A percentile compares a stretch with the other conserved stretches of the same genome.
These are phyloP conservation scores for Camponotus pennsylvanicus DNA, from an alignment of 1,140 invertebrate species.

Conservation along the genomic window DNA sequence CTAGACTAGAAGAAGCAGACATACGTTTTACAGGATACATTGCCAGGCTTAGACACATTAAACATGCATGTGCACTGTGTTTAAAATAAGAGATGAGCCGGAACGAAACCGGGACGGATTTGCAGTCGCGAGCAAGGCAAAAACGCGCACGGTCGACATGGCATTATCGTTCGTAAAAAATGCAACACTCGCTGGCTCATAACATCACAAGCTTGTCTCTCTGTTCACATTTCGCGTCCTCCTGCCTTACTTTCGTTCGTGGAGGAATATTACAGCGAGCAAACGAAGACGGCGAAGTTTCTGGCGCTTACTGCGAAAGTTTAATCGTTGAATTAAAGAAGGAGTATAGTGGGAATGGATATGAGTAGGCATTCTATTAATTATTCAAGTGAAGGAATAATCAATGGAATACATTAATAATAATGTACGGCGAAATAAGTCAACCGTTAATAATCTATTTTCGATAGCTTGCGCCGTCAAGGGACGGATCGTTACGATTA, in stretches of 20 bases:
- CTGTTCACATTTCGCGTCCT: background rate
- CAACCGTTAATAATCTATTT: conserved; percentile 16
- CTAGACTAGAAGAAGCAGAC: background rate
- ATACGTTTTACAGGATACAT: background rate
- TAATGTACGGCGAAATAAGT: background rate
- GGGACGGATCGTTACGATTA: conserved; percentile 32
- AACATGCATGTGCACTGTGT: conserved; percentile 7
- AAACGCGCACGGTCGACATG: conserved; percentile 52
- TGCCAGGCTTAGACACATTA: background rate
- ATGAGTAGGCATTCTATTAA: too few relatives aligned
- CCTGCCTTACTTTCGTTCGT: conserved; percentile 6
- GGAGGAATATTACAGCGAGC: background rate
- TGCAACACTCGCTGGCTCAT: conserved; percentile 45
- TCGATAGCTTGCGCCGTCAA: background rate
- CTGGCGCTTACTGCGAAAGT: conserved; percentile 16
- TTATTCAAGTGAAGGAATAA: background rate
- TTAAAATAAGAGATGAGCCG: conserved; percentile 40
- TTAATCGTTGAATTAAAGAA: background rate
- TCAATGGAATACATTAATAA: conserved; percentile 5
- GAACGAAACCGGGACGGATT: background rate
- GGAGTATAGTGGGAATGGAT: too few relatives aligned
- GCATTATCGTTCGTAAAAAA: conserved; percentile 67
- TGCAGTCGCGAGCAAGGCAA: background rate
- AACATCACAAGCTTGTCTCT: conserved; percentile 27
- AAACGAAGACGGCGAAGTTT: conserved; percentile 36